These are phyloP conservation scores for Schmidtea mediterranea DNA, from an alignment of 1,140 invertebrate genomes.

Conservation along the genomic window DNA sequence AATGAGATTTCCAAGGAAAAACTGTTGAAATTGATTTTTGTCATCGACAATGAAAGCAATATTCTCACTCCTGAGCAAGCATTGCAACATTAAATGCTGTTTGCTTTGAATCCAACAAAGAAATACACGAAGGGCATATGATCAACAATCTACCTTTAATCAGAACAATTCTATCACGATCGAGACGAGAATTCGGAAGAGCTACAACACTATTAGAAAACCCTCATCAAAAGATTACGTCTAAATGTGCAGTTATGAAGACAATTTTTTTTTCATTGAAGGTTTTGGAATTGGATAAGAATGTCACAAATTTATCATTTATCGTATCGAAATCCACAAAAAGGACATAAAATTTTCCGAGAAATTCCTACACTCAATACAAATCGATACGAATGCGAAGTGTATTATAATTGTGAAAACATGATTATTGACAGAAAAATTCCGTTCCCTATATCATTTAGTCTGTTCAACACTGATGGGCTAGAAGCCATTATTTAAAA, in stretches of 20 bases:
- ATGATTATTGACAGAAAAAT: conserved; percentile 8
- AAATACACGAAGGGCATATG: background rate
- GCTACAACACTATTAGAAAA: conserved; percentile 16
- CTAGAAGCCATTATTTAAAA: no score
- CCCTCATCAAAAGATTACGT: conserved; percentile 22
- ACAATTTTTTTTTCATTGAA: conserved; percentile 12
- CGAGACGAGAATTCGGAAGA: conserved; percentile 20
- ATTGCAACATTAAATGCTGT: background rate
- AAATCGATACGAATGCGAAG: conserved; percentile 16
- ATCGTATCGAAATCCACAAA: conserved; percentile 12
- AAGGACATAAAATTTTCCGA: conserved; percentile 22
- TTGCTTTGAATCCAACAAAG: background rate
- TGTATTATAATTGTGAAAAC: conserved; percentile 12
- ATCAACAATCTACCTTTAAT: background rate
- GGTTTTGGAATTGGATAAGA: conserved; percentile 18
- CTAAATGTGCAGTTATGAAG: conserved; percentile 9
- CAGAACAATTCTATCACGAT: conserved; percentile 8
- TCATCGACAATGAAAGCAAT: background rate
- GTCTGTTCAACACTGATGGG: conserved; percentile 23
- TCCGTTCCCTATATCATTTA: conserved; percentile 11
- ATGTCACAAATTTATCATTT: conserved; percentile 11
- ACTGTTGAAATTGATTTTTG: background rate
- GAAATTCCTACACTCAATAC: conserved; percentile 22
- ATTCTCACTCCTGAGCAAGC: background rate
- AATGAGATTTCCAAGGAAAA: background rate